phyloP scores from a whole-genome alignment of 2,888 invertebrate genomes.

The Lottia gigantea region DNA sequence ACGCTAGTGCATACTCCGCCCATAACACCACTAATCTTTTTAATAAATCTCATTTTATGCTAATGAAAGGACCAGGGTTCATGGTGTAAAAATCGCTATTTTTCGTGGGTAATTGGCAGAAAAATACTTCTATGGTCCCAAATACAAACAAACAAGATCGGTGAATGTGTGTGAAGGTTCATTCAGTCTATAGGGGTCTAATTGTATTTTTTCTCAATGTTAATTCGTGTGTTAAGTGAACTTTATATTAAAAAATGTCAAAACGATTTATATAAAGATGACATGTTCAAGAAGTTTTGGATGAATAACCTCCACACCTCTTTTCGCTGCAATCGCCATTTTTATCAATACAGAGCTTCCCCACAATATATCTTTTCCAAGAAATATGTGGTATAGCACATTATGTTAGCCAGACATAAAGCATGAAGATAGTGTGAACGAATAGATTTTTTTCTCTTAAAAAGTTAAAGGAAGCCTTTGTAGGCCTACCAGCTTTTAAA shows the following conservation, averaged over 20 bases:
- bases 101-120: slow-evolving; percentile 10
- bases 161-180: background rate
- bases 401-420: too few relatives aligned
- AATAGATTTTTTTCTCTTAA: too few relatives aligned
- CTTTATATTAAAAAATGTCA: background rate
- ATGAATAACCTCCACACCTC: background rate
- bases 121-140: slow-evolving; percentile 2
- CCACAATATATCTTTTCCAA: too few relatives aligned
- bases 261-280: slow-evolving; percentile 5
- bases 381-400: too few relatives aligned
- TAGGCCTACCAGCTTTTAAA: too few relatives aligned
- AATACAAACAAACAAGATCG: background rate
- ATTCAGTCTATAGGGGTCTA: background rate
- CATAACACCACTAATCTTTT: too few relatives aligned
- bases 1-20: too few relatives aligned
- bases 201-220: background rate
- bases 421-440: too few relatives aligned
- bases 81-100: background rate
- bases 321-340: background rate
- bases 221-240: background rate
- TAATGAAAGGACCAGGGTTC: too few relatives aligned
- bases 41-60: too few relatives aligned
- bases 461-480: too few relatives aligned
- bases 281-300: background rate
- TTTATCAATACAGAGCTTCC: too few relatives aligned